Base-by-base conservation (phyloP, 2,113 vertebrate genomes). In the Strix uralensis region DNA sequence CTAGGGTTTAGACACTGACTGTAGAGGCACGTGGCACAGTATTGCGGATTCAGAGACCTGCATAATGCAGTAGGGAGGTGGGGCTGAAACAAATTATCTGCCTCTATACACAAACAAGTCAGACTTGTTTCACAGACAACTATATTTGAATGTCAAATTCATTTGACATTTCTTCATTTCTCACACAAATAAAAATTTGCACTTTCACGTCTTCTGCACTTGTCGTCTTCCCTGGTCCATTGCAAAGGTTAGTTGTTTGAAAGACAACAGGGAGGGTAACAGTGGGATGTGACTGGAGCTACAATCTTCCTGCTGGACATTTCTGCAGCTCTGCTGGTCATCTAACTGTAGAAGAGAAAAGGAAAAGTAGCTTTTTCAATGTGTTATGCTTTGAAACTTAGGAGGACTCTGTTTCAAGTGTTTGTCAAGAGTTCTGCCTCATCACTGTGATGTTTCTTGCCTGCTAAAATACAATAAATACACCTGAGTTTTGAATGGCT, bases 41-140 rank as follows among this genome's bases (percentile, higher is more conserved):
- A 8, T 4, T 94, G 67, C 6, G 1, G 44, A 78, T 66, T 90
- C 4, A 1, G 81, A 87, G 20, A 63, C 26, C 23, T 90, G 30
- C 40, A 30, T 6, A n/a, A 27, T 3, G 0, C 47, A 66, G 17
- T 0, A 0, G 27, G 32, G 78, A 87, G 52, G 29, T 49, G 26
- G 12, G n/a, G 61, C 40, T 61, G 84, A 17, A 89, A 87, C 40
- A 82, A 75, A 23, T 30, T 29, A 85, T 29, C 84, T 87, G 54
- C 32, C 18, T 91, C 66, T 44, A 17, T 47, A 44, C 22, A 29
- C 29, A 81, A 80, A 67, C 21, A 57, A 85, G 73, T 65, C 61
- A 11, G 11, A 66, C 61, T 92, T 52, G 58, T 66, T 61, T 49
- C 46, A 66, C 51, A 86, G 42, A 86, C 12, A 20, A 16, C n/a